Evolutionary conservation across 2,888 invertebrate species (phyloP).

Genomic region (Esperia sulphurella): DNA sequence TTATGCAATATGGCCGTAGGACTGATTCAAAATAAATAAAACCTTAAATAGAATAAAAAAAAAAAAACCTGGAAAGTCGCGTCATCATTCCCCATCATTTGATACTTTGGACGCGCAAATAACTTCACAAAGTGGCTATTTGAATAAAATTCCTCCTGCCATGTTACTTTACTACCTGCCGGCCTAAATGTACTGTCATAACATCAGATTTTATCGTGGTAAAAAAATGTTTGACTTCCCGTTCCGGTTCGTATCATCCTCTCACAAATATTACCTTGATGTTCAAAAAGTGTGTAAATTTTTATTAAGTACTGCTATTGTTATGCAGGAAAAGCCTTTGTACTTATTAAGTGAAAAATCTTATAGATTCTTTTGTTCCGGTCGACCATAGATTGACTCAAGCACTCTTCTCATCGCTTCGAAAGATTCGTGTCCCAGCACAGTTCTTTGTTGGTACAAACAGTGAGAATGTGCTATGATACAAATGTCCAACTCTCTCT

Average conservation of each 20-base stretch:
- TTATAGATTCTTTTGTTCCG: no score
- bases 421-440: no score
- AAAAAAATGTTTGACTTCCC: slow-evolving; percentile 19
- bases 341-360: no score
- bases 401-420: no score
- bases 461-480: no score
- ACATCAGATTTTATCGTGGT: slow-evolving; percentile 31
- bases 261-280: not conserved
- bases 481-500: no score
- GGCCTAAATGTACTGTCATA: slow-evolving; percentile 21
- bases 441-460: no score
- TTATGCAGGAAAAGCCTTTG: not conserved
- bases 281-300: not conserved
- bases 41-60: no score
- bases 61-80: not conserved
- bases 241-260: not conserved
- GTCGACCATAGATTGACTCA: no score
- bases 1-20: no score
- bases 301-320: not conserved
- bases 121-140: slow-evolving; percentile 9
- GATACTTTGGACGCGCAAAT: slow-evolving; percentile 4
- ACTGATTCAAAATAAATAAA: no score
- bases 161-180: slow-evolving; percentile 26
- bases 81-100: not conserved
- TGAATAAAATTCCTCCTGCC: slow-evolving; percentile 18